These are phyloP conservation scores for Ochotona princeps DNA, from an alignment of 2,113 vertebrate species.

Conservation along the genomic window DNA sequence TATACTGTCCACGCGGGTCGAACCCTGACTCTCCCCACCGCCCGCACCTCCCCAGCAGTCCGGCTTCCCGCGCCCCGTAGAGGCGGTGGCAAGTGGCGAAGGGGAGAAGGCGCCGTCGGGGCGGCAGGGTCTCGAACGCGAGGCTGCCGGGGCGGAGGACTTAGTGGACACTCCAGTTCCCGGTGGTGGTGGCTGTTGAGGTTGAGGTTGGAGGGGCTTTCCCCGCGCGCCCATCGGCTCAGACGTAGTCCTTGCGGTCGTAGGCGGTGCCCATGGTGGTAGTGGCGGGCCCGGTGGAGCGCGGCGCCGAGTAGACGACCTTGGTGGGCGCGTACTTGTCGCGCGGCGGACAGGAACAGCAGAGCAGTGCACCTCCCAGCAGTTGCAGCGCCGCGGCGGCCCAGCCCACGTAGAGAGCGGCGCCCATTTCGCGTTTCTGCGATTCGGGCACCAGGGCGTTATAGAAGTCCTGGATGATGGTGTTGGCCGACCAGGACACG, in stretches of 20 bases:
- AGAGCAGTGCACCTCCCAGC: slow-evolving; percentile 92
- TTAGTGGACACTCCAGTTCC: background rate
- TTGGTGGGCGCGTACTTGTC: slow-evolving; percentile 88
- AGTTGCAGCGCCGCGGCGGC: slow-evolving; percentile 90
- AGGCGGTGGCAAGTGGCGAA: background rate
- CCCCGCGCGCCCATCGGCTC: slow-evolving; percentile 71
- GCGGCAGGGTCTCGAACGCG: background rate
- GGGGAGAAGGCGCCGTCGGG: background rate
- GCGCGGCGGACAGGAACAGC: slow-evolving; percentile 94
- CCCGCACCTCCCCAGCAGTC: background rate
- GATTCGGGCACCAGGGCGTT: slow-evolving; percentile 88
- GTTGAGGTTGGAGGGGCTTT: background rate
- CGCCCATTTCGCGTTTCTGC: slow-evolving; percentile 92
- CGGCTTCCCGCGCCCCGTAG: background rate
- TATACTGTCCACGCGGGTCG: background rate
- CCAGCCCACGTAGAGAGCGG: slow-evolving; percentile 94
- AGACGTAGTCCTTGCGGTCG: slow-evolving; percentile 95
- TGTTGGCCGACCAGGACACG: slow-evolving; percentile 93
- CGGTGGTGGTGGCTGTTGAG: background rate
- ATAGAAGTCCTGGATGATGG: slow-evolving; percentile 94
- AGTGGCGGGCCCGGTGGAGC: slow-evolving; percentile 86
- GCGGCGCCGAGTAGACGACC: slow-evolving; percentile 90
- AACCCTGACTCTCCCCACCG: background rate
- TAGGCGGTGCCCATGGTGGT: slow-evolving; percentile 82
- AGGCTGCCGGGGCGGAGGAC: background rate